Conservation (phyloP, 2,113 vertebrate species). For the Calyptommatus sinebrachiatus region DNA sequence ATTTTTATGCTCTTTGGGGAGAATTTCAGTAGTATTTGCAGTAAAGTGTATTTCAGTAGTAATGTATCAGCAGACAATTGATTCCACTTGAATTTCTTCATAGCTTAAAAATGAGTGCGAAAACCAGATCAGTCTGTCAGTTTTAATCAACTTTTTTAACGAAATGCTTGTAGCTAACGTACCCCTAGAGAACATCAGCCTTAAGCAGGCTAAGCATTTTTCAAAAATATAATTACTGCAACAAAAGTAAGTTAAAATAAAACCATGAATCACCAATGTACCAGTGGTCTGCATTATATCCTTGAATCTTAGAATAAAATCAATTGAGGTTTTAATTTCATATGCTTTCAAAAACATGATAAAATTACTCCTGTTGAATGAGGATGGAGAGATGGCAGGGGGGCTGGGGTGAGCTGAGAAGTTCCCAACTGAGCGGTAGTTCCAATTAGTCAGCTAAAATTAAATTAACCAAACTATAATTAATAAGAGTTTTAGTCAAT, state of each 20-base stretch:
- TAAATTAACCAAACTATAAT: slow-evolving; percentile 31
- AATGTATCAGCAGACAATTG: slow-evolving; percentile 1
- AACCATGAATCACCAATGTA: not conserved
- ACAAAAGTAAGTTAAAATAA: no score
- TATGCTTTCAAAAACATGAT: not conserved
- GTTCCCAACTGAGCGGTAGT: slow-evolving; percentile 31
- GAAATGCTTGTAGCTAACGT: slow-evolving; percentile 12
- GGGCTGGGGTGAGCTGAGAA: slow-evolving; percentile 12
- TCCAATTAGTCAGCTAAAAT: slow-evolving; percentile 42
- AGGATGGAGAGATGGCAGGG: slow-evolving; percentile 1
- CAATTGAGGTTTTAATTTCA: slow-evolving; percentile 12
- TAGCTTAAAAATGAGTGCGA: slow-evolving; percentile 12
- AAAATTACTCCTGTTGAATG: slow-evolving; percentile 12
- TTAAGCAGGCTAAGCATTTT: not conserved
- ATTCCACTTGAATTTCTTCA: slow-evolving; percentile 18
- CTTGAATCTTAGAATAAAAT: not conserved
- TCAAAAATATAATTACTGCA: not conserved
- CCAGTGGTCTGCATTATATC: accelerated
- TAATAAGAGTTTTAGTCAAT: slow-evolving; percentile 31
- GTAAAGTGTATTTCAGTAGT: not conserved
- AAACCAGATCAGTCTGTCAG: not conserved
- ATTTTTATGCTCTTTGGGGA: not conserved
- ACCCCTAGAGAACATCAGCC: not conserved
- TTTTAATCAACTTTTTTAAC: slow-evolving; percentile 15
- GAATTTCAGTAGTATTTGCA: not conserved